phyloP scores from a whole-genome alignment of 1,140 invertebrate genomes.

The Sitobion miscanthi region DNA sequence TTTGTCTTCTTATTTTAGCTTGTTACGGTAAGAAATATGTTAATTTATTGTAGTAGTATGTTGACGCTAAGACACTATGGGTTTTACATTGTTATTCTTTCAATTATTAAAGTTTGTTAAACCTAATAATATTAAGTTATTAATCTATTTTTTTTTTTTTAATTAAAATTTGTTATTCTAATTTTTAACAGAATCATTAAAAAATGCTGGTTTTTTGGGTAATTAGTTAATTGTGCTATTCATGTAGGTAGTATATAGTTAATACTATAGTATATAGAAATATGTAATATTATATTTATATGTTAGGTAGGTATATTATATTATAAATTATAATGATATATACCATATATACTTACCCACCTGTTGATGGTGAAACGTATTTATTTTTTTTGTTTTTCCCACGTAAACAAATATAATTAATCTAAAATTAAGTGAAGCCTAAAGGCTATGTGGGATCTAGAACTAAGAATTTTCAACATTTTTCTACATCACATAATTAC shows the following conservation, averaged over 20 bases:
- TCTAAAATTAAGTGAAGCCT: too few species aligned
- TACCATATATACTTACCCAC: neutral
- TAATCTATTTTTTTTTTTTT: neutral
- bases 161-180: neutral
- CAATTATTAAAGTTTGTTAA: neutral
- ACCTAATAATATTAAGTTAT: neutral
- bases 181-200: neutral
- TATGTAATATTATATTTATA: too few species aligned
- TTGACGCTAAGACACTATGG: neutral
- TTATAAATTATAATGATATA: too few species aligned
- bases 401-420: neutral
- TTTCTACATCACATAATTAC: neutral
- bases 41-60: neutral
- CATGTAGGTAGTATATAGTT: neutral
- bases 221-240: neutral
- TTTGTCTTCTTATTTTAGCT: neutral
- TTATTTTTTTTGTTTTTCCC: neutral
- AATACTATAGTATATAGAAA: neutral
- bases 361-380: neutral
- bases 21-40: neutral
- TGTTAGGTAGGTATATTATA: too few species aligned
- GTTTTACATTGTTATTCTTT: neutral
- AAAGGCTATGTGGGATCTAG: neutral
- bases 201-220: neutral
- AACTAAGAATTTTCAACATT: neutral